Evolutionary conservation across 2,113 vertebrate species (phyloP).

Genomic region (Pseudopodoces humilis): DNA sequence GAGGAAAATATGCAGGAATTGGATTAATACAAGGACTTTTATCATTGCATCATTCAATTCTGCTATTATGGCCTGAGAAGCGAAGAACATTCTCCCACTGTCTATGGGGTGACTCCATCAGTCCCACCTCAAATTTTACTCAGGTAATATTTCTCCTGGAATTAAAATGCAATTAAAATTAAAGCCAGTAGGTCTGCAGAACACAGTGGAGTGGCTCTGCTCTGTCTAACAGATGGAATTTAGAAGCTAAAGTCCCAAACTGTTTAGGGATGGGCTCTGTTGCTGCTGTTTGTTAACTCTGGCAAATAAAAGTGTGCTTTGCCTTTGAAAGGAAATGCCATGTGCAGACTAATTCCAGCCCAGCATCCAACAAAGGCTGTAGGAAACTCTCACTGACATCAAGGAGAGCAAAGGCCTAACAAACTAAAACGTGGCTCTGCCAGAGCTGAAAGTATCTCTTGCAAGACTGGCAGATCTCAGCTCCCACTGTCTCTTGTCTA

Average conservation of each 20-base stretch:
- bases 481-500: neutral
- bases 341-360: neutral
- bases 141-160: neutral
- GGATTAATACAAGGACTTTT: neutral
- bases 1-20: neutral
- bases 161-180: neutral
- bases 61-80: neutral
- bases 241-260: neutral
- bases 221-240: neutral
- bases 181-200: neutral
- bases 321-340: conserved; percentile 24
- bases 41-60: neutral
- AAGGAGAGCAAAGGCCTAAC: neutral
- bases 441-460: neutral
- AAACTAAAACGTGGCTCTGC: neutral
- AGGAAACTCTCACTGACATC: neutral
- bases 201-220: neutral
- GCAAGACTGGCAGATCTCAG: neutral
- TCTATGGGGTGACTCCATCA: neutral
- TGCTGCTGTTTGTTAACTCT: conserved; percentile 36
- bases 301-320: conserved; percentile 22
- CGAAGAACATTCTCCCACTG: neutral
- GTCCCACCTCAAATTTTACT: neutral
- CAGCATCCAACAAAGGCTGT: conserved; percentile 3
- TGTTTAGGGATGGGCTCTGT: neutral